Evolutionary conservation across 37 sponge, comb jelly and placozoan species (phyloP), one percentile per base, ranked within the genome.

Genomic region (Spongilla lacustris): DNA sequence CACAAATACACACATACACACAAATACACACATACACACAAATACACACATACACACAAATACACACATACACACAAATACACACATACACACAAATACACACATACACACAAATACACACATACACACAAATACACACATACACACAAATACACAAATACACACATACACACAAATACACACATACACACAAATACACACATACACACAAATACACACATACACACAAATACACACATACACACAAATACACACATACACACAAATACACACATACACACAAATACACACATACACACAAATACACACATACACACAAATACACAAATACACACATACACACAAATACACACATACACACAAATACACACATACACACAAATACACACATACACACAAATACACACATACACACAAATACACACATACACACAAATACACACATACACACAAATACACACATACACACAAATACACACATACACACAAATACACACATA

Each of bases 61-160:
- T n/a, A 14, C 21, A 33, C 76, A 33, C 46, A 75, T 6, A 69
- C 70, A 69, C 70, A 31, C 73, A 75, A 19, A 75, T 21, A 75
- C 35, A 14, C 35, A 75, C 38, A 14, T 19, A 75, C 76, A 33
- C 46, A 36, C 22, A 72, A 1, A 72, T 31, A 13, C 73, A 35
- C 76, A 36, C 76, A 75, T 6, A 74, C 74, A 31, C 34, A 22
- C 77, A 76, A 14, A 9, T 32, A 33, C 58, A 58, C 58, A 31
- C n/a, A 17, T 58, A 66, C 26, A 24, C 66, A 58, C 67, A 66
- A 4, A 14, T 10, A 30, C 26, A 58, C 58, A 17, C 14, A 58
- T 17, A 58, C 58, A 58, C 19, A 41, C 41, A 41, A 3, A 41
- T 17, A 58, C 58, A 17, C 58, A 58, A 41, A 14, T 17, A 58